These are phyloP conservation scores for Incurvaria masculella DNA, from an alignment of 2,888 invertebrate species.

Conservation along the genomic window DNA sequence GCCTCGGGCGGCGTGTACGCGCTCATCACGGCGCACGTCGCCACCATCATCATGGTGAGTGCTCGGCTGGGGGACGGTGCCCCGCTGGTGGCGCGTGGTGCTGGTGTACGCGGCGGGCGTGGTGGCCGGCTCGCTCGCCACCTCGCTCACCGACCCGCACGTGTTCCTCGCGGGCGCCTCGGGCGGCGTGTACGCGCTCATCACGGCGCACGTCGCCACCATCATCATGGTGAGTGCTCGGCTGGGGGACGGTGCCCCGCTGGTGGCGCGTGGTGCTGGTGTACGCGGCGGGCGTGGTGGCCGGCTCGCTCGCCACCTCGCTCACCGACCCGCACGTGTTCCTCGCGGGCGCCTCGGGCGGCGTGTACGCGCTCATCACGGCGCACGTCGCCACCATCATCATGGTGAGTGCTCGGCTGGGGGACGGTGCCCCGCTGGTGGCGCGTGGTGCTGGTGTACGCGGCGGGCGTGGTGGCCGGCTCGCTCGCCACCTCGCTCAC, in stretches of 20 bases:
- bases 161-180: conserved; percentile 90
- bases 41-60: conserved; percentile 82
- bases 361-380: conserved; percentile 90
- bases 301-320: conserved; percentile 81
- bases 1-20: conserved; percentile 97
- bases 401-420: too few species aligned
- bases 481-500: conserved; percentile 79
- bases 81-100: conserved; percentile 90
- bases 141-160: conserved; percentile 73
- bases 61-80: conserved; percentile 97
- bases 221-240: conserved; percentile 91
- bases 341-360: conserved; percentile 92
- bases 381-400: conserved; percentile 92
- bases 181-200: conserved; percentile 92
- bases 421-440: conserved; percentile 98
- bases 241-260: conserved; percentile 94
- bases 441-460: conserved; percentile 81
- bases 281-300: conserved; percentile 80
- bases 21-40: conserved; percentile 88
- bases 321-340: conserved; percentile 75
- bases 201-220: conserved; percentile 90
- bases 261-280: conserved; percentile 89
- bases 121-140: conserved; percentile 78
- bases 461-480: conserved; percentile 82
- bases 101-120: conserved; percentile 83